Base-by-base conservation (phyloP, 2,113 vertebrate genomes). In the Lepus timidus region DNA sequence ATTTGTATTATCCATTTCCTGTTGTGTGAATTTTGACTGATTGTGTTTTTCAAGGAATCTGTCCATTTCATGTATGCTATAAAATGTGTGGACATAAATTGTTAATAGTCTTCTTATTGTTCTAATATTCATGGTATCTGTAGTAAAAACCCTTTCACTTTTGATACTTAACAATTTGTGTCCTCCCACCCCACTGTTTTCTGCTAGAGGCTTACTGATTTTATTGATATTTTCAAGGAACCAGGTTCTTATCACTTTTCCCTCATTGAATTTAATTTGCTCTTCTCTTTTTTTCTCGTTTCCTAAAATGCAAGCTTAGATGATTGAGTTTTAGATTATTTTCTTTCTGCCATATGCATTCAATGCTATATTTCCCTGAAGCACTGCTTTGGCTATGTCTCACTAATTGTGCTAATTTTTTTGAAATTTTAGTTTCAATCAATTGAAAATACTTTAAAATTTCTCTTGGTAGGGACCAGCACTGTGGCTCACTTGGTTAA, bases 341-440 rank as follows among this genome's bases (percentile, higher is more conserved):
- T 36, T 74, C 23, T 55, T 78, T 27, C 29, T 62, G 23, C 33
- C 9, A 2, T 70, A 33, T 27, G 4, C 31, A 68, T 52, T 33
- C 65, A 39, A 17, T 58, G n/a, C 76, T 80, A 8, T 36, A 33
- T 61, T 80, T 62, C 23, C 33, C 7, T 61, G 23, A 55, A 55
- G 16, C 52, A 55, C 52, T 55, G 16, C 52, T 55, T 55, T 55
- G 11, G 52, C 52, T 55, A 9, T 27, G 23, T 83, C 70, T 49
- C 44, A 25, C 22, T 68, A 67, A 49, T 83, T 75, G 58, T 81
- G 23, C 52, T n/a, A 71, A 61, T 55, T 55, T 55, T 55, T 61
- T 68, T 88, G 10, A 67, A 16, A 68, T 83, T 88, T 83, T 39
- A 83, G 29, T 76, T 94, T 83, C 23, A 68, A 19, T 89, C n/a